phyloP scores from a whole-genome alignment of 2,113 vertebrate genomes.

The Melanerpes aurifrons region DNA sequence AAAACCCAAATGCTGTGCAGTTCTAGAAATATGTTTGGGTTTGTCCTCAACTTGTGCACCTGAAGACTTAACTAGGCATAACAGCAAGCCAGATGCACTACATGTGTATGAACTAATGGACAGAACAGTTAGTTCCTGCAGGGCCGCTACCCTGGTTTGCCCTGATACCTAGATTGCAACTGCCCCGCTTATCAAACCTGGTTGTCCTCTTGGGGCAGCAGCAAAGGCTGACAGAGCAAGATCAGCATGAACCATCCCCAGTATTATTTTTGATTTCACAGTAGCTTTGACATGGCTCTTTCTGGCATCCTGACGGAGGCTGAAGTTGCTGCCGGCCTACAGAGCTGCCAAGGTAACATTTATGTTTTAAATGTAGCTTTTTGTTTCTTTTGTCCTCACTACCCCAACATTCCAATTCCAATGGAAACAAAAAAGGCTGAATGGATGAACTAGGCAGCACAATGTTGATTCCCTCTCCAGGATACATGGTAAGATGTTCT shows the following conservation, averaged over 20 bases:
- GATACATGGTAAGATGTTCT: not conserved
- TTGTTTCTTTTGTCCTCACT: not conserved
- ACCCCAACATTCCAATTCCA: not conserved
- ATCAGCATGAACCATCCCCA: not conserved
- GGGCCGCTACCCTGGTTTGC: not conserved
- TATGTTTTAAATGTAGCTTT: not conserved
- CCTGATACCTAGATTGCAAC: not conserved
- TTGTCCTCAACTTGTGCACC: not conserved
- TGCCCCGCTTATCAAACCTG: not conserved
- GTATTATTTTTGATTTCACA: not conserved
- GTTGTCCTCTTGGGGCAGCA: not conserved
- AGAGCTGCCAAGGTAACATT: constrained; percentile 79
- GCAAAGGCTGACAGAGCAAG: not conserved
- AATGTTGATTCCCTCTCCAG: not conserved
- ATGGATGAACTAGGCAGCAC: not conserved
- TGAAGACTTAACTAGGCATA: not conserved
- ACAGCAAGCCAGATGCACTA: not conserved
- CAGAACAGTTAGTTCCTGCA: not conserved
- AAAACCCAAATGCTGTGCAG: fast-evolving
- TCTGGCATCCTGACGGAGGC: constrained; percentile 75
- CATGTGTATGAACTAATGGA: not conserved
- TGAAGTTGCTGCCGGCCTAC: constrained; percentile 84
- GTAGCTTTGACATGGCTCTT: constrained; percentile 79
- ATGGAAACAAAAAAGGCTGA: not conserved
- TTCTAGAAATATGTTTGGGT: not conserved